Base-by-base conservation (phyloP, 2,888 invertebrate species). In the Abrostola tripartita region DNA sequence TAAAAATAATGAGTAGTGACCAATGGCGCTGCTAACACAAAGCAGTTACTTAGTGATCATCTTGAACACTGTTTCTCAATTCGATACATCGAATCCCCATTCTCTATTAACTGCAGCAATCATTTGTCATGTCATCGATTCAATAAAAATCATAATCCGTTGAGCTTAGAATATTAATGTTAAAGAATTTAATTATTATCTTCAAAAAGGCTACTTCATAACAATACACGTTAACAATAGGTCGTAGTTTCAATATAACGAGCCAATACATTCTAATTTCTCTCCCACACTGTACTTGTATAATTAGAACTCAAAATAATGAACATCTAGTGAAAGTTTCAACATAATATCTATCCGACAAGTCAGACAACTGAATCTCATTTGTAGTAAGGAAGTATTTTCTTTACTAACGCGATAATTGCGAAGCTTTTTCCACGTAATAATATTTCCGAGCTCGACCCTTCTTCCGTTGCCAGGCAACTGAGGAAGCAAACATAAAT, bases 401-500 rank as follows among this genome's bases (percentile, higher is more conserved):
- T 36, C 35, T 36, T 50, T 11, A 36, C 50, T 10, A 50, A 35
- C 11, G 36, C 11, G 36, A 36, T 24, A 41, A 0, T 37, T 52
- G 11, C 42, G 49, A 37, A 55, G 53, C 51, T 36, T 11, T 35
- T 64, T 61, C 57, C 44, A 8, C 37, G 41, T 65, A 55, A 44
- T 14, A 44, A 59, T 52, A 74, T 61, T 66, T 47, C 57, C 50
- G 58, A 50, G 24, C 54, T 61, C 60, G 52, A 65, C 74, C 78
- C 76, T 70, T 61, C 61, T 65, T 55, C 50, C 56, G 85, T 86
- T 80, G 75, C 86, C 57, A 69, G 62, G 85, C 81, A 83, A 84
- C 85, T 42, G 68, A 55, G 51, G 58, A 66, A 63, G 64, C 78
- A 84, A 87, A 87, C 82, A 84, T 82, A 85, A 85, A 87, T 82